Conservation (phyloP, 2,797 vertebrate genomes). For the Psittacula echo region DNA sequence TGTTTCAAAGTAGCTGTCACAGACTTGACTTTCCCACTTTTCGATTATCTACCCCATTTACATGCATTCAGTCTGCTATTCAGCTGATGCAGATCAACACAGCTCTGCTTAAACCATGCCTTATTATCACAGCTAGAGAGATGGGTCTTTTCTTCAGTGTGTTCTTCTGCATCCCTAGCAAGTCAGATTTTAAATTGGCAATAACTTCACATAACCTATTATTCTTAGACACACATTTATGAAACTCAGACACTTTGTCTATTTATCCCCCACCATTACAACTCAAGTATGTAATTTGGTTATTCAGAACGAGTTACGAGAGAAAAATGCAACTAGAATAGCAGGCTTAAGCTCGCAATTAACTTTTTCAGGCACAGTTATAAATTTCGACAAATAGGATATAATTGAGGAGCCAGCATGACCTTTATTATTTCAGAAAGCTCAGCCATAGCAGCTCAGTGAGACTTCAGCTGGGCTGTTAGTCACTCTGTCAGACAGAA, state of each 20-base stretch:
- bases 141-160: neutral
- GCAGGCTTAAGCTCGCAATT: slow-evolving; percentile 27
- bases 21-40: neutral
- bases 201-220: neutral
- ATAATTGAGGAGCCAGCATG: slow-evolving; percentile 50
- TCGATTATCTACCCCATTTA: neutral
- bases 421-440: slow-evolving; percentile 56
- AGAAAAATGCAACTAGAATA: neutral
- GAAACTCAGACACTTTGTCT: neutral
- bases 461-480: slow-evolving; percentile 25
- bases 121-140: neutral
- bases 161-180: neutral
- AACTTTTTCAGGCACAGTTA: slow-evolving; percentile 47
- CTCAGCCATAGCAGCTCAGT: slow-evolving; percentile 19
- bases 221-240: neutral
- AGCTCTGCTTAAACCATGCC: neutral
- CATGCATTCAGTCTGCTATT: neutral
- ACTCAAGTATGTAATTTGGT: neutral
- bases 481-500: slow-evolving; percentile 8
- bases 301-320: neutral
- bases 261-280: neutral
- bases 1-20: neutral
- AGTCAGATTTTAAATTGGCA: slow-evolving; percentile 5
- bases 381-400: slow-evolving; percentile 44
- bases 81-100: neutral